Conservation (phyloP, 2,888 invertebrate genomes). For the Hermaeophaga mercurialis region DNA sequence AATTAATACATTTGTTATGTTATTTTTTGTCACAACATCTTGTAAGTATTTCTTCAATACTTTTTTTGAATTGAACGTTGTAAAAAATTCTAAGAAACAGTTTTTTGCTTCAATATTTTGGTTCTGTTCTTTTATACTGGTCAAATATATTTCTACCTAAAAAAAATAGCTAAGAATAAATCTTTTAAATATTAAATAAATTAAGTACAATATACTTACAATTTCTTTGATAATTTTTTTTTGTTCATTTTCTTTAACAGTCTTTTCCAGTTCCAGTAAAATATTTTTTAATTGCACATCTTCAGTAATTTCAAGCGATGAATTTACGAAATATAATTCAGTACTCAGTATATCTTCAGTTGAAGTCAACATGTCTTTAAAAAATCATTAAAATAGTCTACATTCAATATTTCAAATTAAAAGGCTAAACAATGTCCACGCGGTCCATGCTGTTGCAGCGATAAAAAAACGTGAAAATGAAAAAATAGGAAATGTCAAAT, state of each 20-base stretch:
- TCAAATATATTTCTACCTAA: constrained; percentile 32
- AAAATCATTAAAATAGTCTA: constrained; percentile 13
- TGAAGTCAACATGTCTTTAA: constrained; percentile 18
- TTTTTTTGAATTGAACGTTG: constrained; percentile 39
- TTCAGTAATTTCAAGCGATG: constrained; percentile 19
- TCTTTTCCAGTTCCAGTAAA: constrained; percentile 19
- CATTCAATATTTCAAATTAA: constrained; percentile 22
- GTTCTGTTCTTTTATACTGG: constrained; percentile 13
- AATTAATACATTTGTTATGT: constrained; percentile 35
- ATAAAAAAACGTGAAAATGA: constrained; percentile 28
- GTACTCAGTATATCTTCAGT: constrained; percentile 14
- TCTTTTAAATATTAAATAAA: not conserved
- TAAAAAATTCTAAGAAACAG: constrained; percentile 41
- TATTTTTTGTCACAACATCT: constrained; percentile 37
- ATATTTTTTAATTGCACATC: constrained; percentile 26
- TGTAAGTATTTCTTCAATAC: constrained; percentile 42
- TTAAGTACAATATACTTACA: constrained; percentile 25
- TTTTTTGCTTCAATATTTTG: constrained; percentile 59
- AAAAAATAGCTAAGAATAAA: too few species aligned
- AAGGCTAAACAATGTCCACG: constrained; percentile 31
- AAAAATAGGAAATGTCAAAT: constrained; percentile 27
- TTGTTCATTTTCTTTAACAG: constrained; percentile 31
- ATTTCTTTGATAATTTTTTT: constrained; percentile 32
- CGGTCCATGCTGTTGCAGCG: constrained; percentile 34
- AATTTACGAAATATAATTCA: constrained; percentile 27